Percentiles rank a stretch among this genome's conserved stretches.
Evolutionary conservation across 2,888 invertebrate species (phyloP).

Genomic region (Petrophora chlorosata): DNA sequence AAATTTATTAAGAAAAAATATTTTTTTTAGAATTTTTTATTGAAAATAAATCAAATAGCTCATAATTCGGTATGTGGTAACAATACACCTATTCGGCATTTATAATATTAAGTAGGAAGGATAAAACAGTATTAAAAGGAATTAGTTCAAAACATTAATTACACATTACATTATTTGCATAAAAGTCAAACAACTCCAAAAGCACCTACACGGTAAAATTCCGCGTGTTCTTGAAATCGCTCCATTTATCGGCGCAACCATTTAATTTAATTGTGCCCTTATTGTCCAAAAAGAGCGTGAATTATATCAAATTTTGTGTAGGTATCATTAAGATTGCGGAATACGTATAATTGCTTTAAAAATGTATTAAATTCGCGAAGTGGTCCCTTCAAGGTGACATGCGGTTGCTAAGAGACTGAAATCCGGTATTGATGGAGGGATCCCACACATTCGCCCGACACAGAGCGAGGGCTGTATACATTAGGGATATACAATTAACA

Average conservation of each 20-base stretch:
- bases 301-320: constrained; percentile 17
- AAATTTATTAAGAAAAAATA: too few species aligned
- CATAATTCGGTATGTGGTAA: too few species aligned
- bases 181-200: not conserved
- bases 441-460: too few species aligned
- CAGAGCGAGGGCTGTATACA: too few species aligned
- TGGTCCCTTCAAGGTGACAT: constrained; percentile 57
- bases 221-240: constrained; percentile 20
- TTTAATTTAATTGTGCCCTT: constrained; percentile 22
- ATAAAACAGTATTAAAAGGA: too few species aligned
- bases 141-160: too few species aligned
- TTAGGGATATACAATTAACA: too few species aligned
- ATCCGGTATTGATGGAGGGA: constrained; percentile 10
- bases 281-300: constrained; percentile 16
- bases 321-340: constrained; percentile 32
- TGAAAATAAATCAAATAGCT: too few species aligned
- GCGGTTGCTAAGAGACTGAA: constrained; percentile 44
- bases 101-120: too few species aligned
- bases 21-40: too few species aligned
- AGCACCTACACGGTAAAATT: constrained; percentile 7
- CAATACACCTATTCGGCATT: too few species aligned
- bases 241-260: constrained; percentile 17
- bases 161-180: constrained; percentile 4
- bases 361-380: constrained; percentile 53
- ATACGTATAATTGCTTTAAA: constrained; percentile 43